A percentile compares a stretch with the other conserved stretches of the same genome.
phyloP scores from a whole-genome alignment of 1,140 invertebrate genomes.

The Heliconius nattereri region DNA sequence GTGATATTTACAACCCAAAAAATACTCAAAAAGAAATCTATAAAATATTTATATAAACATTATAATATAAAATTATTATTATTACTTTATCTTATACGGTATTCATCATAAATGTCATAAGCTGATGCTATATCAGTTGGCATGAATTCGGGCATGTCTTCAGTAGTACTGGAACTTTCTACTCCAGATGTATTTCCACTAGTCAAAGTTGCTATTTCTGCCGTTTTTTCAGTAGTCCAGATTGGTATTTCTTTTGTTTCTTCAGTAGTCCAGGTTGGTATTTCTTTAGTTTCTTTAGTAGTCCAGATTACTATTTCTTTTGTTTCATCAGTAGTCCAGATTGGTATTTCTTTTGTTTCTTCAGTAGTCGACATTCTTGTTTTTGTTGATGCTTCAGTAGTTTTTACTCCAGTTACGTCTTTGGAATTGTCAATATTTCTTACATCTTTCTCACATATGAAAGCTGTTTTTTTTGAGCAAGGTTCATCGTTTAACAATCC shows the following conservation, averaged over 20 bases:
- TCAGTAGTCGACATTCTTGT: background rate
- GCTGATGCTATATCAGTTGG: background rate
- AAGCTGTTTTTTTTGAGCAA: background rate
- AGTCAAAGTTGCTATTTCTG: background rate
- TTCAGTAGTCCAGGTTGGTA: no score
- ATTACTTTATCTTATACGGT: no score
- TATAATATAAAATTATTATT: no score
- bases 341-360: background rate
- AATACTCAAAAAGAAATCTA: no score
- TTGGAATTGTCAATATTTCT: background rate
- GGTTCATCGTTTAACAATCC: background rate
- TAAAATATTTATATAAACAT: no score
- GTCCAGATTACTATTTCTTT: background rate
- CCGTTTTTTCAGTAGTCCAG: no score
- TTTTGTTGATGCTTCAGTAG: no score
- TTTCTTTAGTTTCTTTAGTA: background rate
- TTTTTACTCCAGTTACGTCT: background rate
- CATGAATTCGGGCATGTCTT: background rate
- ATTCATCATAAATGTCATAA: no score
- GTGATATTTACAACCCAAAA: no score
- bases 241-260: background rate
- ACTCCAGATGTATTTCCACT: background rate
- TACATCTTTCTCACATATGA: constrained; percentile 9
- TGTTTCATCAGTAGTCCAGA: no score
- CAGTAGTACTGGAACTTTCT: background rate